Conservation (phyloP, 2,113 vertebrate genomes). For the Cichladusa arquata region DNA sequence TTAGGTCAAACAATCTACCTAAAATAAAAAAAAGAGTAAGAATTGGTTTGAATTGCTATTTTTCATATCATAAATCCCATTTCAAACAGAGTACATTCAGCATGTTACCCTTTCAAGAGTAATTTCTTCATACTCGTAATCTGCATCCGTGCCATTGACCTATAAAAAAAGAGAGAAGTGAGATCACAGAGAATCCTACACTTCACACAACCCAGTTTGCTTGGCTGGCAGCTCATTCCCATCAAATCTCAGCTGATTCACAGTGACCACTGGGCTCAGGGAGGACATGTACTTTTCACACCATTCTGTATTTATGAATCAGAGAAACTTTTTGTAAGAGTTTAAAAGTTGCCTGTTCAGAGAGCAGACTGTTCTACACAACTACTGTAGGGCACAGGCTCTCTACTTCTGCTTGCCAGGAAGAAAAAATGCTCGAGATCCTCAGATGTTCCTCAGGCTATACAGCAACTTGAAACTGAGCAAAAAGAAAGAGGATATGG, state of each 20-base stretch:
- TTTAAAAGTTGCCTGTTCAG: background rate
- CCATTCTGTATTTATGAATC: background rate
- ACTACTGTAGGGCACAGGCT: background rate
- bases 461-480: background rate
- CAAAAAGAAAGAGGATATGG: background rate
- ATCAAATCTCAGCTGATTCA: background rate
- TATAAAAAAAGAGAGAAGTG: conserved; percentile 44
- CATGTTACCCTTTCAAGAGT: conserved; percentile 91
- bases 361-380: background rate
- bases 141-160: conserved; percentile 96
- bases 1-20: background rate
- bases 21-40: background rate
- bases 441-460: background rate
- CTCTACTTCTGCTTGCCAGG: background rate
- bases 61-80: background rate
- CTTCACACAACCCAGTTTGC: background rate
- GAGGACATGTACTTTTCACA: background rate
- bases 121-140: conserved; percentile 98
- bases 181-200: conserved; percentile 9
- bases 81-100: background rate
- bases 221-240: background rate
- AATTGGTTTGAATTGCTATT: background rate
- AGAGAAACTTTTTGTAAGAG: background rate
- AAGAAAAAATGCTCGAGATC: background rate
- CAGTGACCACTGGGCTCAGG: background rate